These are phyloP conservation scores for Agrotis exclamationis DNA, from an alignment of 2,888 invertebrate genomes.

Conservation along the genomic window DNA sequence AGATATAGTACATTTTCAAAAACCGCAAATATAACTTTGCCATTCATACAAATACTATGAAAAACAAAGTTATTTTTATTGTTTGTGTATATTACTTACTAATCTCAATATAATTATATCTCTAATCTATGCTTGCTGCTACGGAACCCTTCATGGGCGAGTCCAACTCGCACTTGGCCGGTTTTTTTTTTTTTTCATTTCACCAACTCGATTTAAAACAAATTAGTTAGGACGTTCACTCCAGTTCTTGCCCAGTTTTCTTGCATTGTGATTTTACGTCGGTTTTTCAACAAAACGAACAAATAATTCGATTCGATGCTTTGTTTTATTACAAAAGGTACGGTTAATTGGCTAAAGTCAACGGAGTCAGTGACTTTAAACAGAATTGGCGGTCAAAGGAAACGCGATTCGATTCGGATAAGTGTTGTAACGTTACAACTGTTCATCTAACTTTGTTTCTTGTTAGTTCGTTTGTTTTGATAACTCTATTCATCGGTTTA, in stretches of 20 bases:
- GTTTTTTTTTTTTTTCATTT: too few relatives aligned
- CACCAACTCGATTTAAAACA: slow-evolving; percentile 83
- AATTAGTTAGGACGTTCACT: slow-evolving; percentile 81
- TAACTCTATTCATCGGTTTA: slow-evolving; percentile 53
- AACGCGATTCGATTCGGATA: slow-evolving; percentile 70
- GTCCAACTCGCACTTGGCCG: too few relatives aligned
- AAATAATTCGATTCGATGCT: slow-evolving; percentile 70
- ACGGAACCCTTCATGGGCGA: too few relatives aligned
- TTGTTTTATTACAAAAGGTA: slow-evolving; percentile 71
- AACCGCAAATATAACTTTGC: too few relatives aligned
- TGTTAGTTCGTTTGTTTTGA: slow-evolving; percentile 61
- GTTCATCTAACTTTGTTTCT: slow-evolving; percentile 66
- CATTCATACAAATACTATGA: too few relatives aligned
- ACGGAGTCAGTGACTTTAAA: slow-evolving; percentile 73
- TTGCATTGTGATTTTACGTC: slow-evolving; percentile 64
- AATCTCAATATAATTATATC: too few relatives aligned
- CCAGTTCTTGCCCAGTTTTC: slow-evolving; percentile 71
- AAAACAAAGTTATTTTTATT: too few relatives aligned
- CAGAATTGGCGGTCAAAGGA: slow-evolving; percentile 72
- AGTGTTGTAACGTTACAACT: slow-evolving; percentile 64
- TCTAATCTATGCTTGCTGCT: too few relatives aligned
- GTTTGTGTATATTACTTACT: too few relatives aligned
- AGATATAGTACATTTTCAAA: too few relatives aligned
- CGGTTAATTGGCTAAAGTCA: slow-evolving; percentile 72
- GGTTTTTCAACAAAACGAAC: slow-evolving; percentile 67